These are phyloP conservation scores for Drusus annulatus DNA, from an alignment of 1,140 invertebrate genomes.

Conservation along the genomic window DNA sequence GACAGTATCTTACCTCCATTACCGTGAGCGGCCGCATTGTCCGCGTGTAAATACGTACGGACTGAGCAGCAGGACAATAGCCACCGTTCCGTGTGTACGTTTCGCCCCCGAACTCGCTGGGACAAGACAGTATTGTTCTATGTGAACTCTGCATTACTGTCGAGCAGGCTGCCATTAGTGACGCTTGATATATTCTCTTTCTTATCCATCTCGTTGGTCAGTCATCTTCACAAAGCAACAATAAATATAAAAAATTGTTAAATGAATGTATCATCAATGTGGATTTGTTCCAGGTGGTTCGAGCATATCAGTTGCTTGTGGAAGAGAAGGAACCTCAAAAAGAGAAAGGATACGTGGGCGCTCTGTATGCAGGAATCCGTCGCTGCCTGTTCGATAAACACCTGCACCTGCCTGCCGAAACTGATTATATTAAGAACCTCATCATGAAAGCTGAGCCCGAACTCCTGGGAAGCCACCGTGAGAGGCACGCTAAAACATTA, in stretches of 20 bases:
- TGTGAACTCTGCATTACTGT: too few species aligned
- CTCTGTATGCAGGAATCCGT: constrained; percentile 88
- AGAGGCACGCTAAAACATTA: constrained; percentile 93
- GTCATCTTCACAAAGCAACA: neutral
- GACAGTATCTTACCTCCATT: too few species aligned
- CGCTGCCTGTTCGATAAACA: constrained; percentile 89
- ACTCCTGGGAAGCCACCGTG: constrained; percentile 84
- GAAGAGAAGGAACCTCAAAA: constrained; percentile 86
- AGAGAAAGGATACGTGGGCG: constrained; percentile 90
- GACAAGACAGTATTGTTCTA: too few species aligned
- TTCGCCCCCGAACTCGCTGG: too few species aligned
- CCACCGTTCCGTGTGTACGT: too few species aligned
- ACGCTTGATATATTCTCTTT: neutral
- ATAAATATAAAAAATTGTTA: too few species aligned
- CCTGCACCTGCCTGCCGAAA: constrained; percentile 88
- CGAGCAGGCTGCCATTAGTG: too few species aligned
- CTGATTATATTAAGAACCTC: constrained; percentile 89
- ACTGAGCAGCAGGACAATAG: too few species aligned
- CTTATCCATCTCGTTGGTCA: neutral
- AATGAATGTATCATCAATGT: too few species aligned
- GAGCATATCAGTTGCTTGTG: constrained; percentile 89
- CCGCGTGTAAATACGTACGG: too few species aligned
- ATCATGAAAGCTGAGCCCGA: constrained; percentile 93
- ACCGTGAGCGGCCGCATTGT: too few species aligned
- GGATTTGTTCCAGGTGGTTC: constrained; percentile 70